phyloP scores from a whole-genome alignment of 35 echinoderm and acorn worm species.

The Strongylocentrotus purpuratus region DNA sequence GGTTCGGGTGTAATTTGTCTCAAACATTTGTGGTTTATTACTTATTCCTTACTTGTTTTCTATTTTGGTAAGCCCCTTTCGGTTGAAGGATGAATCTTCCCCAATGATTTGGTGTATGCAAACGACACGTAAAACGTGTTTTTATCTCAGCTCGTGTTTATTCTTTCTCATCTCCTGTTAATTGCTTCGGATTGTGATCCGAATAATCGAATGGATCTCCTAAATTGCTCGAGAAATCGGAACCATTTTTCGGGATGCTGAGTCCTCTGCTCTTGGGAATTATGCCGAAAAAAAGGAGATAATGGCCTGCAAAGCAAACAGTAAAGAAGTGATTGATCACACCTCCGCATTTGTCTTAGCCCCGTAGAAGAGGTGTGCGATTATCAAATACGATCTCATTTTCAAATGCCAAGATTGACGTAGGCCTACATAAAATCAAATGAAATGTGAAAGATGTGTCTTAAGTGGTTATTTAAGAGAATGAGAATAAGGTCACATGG shows the following conservation, averaged over 20 bases:
- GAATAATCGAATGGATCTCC: conserved; percentile 19
- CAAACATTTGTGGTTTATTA: background rate
- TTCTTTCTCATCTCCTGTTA: background rate
- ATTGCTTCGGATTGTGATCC: conserved; percentile 24
- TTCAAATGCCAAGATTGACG: background rate
- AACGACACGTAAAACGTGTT: conserved; percentile 36
- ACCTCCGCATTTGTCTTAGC: background rate
- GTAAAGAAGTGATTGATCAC: conserved; percentile 18
- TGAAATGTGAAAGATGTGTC: background rate
- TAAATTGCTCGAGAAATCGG: conserved; percentile 18
- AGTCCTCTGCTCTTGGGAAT: background rate
- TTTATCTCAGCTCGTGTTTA: background rate
- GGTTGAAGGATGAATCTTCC: background rate
- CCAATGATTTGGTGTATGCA: conserved; percentile 2
- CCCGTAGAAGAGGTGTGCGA: background rate
- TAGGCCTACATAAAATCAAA: background rate
- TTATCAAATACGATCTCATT: background rate
- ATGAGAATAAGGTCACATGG: no score
- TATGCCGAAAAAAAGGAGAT: conserved; percentile 23
- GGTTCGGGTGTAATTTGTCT: background rate
- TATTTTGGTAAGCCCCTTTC: background rate
- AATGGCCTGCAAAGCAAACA: conserved; percentile 32
- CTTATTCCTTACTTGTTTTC: background rate
- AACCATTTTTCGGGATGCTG: background rate
- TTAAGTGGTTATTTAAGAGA: no score